A percentile compares a stretch with the other conserved stretches of the same genome.
These are phyloP conservation scores for Aleiodes alternator DNA, from an alignment of 2,888 invertebrate genomes.

Conservation along the genomic window DNA sequence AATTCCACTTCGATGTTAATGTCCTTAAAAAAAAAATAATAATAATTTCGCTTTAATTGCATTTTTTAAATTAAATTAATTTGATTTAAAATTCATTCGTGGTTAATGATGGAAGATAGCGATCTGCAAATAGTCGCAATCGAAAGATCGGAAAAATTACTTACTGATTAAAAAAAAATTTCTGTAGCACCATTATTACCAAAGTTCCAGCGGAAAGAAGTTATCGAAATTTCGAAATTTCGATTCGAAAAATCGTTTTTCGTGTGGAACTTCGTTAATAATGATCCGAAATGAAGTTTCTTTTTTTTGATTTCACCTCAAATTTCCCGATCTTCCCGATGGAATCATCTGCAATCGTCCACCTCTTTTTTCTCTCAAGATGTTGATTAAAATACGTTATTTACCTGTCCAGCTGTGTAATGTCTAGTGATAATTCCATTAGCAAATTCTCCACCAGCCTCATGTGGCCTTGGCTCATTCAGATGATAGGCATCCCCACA, in stretches of 20 bases:
- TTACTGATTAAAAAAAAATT: neutral
- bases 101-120: too few species aligned
- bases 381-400: slow-evolving; percentile 26
- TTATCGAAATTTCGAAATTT: neutral
- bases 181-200: neutral
- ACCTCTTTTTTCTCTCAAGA: neutral
- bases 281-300: neutral
- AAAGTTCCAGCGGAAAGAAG: neutral
- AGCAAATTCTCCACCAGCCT: slow-evolving; percentile 91
- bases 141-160: too few species aligned
- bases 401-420: slow-evolving; percentile 89
- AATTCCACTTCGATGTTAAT: slow-evolving; percentile 91
- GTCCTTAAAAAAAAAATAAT: slow-evolving; percentile 77
- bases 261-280: neutral
- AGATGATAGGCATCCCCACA: slow-evolving; percentile 92
- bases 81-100: too few species aligned
- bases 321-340: neutral
- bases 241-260: slow-evolving; percentile 6
- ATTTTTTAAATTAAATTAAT: slow-evolving; percentile 14
- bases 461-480: slow-evolving; percentile 86
- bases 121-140: too few species aligned
- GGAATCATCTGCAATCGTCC: neutral
- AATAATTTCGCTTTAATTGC: too few species aligned
- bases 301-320: slow-evolving; percentile 4
- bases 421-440: slow-evolving; percentile 89